Conservation (phyloP, 2,888 invertebrate genomes). For the Helleia helle region DNA sequence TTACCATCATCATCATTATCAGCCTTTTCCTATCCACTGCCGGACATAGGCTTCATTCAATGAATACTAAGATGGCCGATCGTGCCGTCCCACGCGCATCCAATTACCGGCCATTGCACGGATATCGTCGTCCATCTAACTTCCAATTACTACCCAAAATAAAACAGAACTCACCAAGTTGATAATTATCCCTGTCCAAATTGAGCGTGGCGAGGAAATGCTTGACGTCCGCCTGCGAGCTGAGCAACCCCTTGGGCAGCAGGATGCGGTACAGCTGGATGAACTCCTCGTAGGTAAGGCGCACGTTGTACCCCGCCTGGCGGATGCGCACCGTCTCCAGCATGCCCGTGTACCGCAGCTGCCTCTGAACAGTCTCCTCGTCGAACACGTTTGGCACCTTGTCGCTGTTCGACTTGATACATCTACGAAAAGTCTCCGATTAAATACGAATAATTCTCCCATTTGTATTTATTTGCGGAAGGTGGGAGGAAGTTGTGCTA, state of each 20-base stretch:
- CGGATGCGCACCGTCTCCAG: constrained; percentile 95
- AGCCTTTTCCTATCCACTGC: no score
- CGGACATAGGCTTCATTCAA: no score
- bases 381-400: constrained; percentile 95
- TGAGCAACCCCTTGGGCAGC: constrained; percentile 88
- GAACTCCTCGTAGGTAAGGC: constrained; percentile 95
- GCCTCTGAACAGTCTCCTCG: constrained; percentile 91
- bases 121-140: no score
- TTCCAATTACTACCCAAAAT: no score
- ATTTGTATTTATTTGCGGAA: no score
- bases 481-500: no score
- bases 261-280: constrained; percentile 93
- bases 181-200: constrained; percentile 92
- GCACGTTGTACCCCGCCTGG: constrained; percentile 95
- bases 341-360: constrained; percentile 96
- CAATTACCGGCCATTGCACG: no score
- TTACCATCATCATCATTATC: no score
- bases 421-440: constrained; percentile 67
- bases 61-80: no score
- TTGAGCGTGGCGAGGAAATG: constrained; percentile 88
- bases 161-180: constrained; percentile 80
- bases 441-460: no score
- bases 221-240: constrained; percentile 89
- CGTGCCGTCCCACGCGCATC: no score
- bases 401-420: constrained; percentile 96